Evolutionary conservation across 1,140 invertebrate species (phyloP).

Genomic region (Diuraphis noxia): DNA sequence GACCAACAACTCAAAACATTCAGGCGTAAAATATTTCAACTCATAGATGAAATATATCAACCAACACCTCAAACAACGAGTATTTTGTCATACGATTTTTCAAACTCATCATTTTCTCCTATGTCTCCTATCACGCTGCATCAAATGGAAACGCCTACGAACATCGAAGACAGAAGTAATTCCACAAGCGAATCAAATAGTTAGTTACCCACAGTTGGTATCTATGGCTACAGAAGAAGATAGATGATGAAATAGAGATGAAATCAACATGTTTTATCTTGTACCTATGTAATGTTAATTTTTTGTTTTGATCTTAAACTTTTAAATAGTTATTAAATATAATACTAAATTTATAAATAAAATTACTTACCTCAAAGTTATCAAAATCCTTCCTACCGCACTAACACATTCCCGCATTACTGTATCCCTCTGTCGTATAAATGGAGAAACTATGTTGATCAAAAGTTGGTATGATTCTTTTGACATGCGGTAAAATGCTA

Average conservation of each 20-base stretch:
- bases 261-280: background rate
- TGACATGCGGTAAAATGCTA: background rate
- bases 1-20: conserved; percentile 6
- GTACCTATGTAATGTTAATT: background rate
- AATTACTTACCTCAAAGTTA: background rate
- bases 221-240: background rate
- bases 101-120: background rate
- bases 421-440: background rate
- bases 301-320: too few relatives aligned
- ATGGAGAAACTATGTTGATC: background rate
- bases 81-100: background rate
- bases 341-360: background rate
- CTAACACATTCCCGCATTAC: background rate
- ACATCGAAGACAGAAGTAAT: background rate
- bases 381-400: background rate
- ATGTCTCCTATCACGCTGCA: background rate
- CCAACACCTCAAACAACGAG: background rate
- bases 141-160: conserved; percentile 1
- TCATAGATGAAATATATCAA: background rate
- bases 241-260: background rate
- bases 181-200: background rate
- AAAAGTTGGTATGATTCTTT: conserved; percentile 1
- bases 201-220: background rate
- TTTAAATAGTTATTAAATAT: background rate
- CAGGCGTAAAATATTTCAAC: background rate